Conservation (phyloP, 2,113 vertebrate genomes). For the Meleagris gallopavo region DNA sequence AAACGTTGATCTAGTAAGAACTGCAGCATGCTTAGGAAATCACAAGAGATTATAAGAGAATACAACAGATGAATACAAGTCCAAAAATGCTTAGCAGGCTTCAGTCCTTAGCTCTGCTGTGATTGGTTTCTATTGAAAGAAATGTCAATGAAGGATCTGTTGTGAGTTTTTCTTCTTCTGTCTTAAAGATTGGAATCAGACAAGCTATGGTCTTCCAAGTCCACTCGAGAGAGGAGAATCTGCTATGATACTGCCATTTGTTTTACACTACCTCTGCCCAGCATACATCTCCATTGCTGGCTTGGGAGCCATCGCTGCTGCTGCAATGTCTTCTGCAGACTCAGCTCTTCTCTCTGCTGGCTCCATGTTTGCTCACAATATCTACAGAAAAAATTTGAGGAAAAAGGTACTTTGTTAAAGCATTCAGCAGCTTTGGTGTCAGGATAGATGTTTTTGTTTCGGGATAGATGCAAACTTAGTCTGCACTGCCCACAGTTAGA, state of each 20-base stretch:
- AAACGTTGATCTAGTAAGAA: neutral
- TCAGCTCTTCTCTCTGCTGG: constrained; percentile 77
- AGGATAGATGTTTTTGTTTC: neutral
- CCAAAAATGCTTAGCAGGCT: neutral
- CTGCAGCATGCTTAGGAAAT: neutral
- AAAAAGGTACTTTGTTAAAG: constrained; percentile 67
- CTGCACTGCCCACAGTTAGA: neutral
- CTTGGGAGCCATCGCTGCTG: constrained; percentile 77
- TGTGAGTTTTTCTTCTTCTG: neutral
- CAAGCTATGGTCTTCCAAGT: constrained; percentile 78
- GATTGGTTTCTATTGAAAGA: neutral
- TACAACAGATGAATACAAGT: neutral
- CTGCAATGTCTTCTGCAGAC: constrained; percentile 81
- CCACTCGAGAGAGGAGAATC: constrained; percentile 79
- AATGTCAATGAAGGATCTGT: neutral
- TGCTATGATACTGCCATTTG: constrained; percentile 78
- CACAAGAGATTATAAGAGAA: neutral
- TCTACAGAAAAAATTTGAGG: constrained; percentile 81
- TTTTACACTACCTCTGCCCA: constrained; percentile 79
- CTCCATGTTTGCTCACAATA: constrained; percentile 78
- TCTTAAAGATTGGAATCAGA: constrained; percentile 85
- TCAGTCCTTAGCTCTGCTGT: neutral
- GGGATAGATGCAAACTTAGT: neutral
- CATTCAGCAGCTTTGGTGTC: neutral
- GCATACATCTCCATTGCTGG: constrained; percentile 74